These are phyloP conservation scores for Parambassis ranga DNA, from an alignment of 2,797 vertebrate species.

Conservation along the genomic window DNA sequence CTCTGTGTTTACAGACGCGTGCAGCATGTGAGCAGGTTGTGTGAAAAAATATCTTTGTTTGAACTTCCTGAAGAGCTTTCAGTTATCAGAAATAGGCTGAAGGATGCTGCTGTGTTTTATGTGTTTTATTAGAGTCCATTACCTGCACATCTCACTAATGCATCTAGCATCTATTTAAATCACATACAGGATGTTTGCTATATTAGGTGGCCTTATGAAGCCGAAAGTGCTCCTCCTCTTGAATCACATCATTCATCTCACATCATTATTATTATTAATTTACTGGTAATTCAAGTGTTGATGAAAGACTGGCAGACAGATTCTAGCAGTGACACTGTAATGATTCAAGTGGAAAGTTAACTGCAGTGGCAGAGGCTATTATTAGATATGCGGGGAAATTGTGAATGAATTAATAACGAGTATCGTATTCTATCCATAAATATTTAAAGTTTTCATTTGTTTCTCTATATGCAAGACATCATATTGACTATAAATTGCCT, in stretches of 20 bases:
- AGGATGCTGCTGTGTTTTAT: not conserved
- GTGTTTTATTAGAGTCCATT: not conserved
- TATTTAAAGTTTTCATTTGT: constrained; percentile 55
- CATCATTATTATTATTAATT: not conserved
- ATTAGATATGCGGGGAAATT: constrained; percentile 26
- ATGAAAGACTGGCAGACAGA: not conserved
- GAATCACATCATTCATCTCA: not conserved
- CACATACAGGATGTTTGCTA: not conserved
- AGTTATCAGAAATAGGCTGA: not conserved
- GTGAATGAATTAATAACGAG: constrained; percentile 46
- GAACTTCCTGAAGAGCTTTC: not conserved
- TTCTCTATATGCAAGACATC: constrained; percentile 22
- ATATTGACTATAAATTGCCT: constrained; percentile 2
- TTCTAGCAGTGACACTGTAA: not conserved
- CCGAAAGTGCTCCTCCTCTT: too few species aligned
- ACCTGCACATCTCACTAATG: not conserved
- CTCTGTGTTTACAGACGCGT: constrained; percentile 25
- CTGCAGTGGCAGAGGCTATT: not conserved
- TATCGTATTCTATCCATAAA: constrained; percentile 36
- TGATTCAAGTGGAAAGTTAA: not conserved
- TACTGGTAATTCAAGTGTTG: not conserved
- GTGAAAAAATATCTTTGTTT: not conserved
- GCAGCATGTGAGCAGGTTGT: not conserved
- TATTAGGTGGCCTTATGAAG: not conserved
- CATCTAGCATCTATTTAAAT: not conserved